Evolutionary conservation across 1,140 invertebrate genomes (phyloP), one percentile per base, ranked within the genome.

Genomic region (Ceratitis capitata): DNA sequence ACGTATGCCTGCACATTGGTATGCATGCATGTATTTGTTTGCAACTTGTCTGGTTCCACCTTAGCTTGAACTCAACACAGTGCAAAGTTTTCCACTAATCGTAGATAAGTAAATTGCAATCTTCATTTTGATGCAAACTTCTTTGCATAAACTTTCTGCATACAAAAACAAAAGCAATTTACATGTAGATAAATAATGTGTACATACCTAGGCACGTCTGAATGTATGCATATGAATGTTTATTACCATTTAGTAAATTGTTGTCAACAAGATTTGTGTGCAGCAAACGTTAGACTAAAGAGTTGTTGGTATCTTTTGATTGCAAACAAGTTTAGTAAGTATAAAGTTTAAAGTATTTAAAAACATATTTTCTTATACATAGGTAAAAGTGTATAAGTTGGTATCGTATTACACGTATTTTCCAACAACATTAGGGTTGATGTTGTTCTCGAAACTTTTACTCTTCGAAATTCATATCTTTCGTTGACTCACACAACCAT

Each of bases 61-160:
- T 35, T 2, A 35, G 61, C n/a, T 69, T 12, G 9, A 61, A 61
- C 58, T 32, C 58, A 32, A 61, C 58, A 61, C 23, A 7, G 14
- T 9, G 47, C 7, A 61, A 69, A 69, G 26, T 69, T 69, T 69
- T 39, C 61, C 61, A 42, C 35, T 78, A 78, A 78, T 78, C 69
- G 69, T n/a, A 47, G 69, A 78, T 78, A 78, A 78, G 69, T 78
- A 78, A 78, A 78, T 23, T 78, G 39, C 69, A 78, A 78, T 78
- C 69, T 45, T 78, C 69, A 45, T 26, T 26, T 47, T 78, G 32
- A 39, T 23, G n/a, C 35, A 45, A n/a, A 45, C 6, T 26, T 78
- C 69, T 78, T 78, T 78, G 69, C 39, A 78, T 45, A 78, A 78
- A 78, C 39, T 78, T 78, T 78, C 1, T 45, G 3, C 35, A 47